These are phyloP conservation scores for Glaucidium brasilianum DNA, from an alignment of 2,113 vertebrate genomes.

Conservation along the genomic window DNA sequence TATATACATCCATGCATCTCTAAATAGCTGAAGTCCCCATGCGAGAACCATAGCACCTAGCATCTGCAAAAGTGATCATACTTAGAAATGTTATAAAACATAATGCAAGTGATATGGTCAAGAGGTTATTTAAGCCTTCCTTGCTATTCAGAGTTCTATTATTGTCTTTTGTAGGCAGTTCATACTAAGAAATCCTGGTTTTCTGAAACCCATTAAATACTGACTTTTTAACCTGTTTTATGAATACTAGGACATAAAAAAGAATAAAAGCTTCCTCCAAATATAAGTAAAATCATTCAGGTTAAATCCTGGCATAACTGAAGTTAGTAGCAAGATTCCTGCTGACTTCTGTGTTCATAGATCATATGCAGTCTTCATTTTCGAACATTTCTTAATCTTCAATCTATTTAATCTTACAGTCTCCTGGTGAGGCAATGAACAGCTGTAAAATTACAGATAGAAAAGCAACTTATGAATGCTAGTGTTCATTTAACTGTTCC, in stretches of 20 bases:
- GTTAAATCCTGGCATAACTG: neutral
- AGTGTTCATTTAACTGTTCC: neutral
- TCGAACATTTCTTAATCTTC: neutral
- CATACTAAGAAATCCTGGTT: neutral
- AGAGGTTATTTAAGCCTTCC: slow-evolving; percentile 11
- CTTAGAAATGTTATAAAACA: slow-evolving; percentile 33
- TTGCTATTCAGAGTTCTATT: neutral
- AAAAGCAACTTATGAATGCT: neutral
- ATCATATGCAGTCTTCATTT: neutral
- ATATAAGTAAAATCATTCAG: neutral
- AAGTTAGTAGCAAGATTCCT: neutral
- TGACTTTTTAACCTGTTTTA: neutral
- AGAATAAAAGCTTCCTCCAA: neutral
- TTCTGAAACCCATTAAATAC: neutral
- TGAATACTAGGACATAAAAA: neutral
- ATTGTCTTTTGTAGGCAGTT: neutral
- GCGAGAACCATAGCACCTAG: neutral
- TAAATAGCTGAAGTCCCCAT: neutral
- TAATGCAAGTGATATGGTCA: neutral
- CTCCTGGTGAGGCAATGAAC: neutral
- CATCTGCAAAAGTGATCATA: slow-evolving; percentile 47
- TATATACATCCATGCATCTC: neutral
- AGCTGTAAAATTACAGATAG: neutral
- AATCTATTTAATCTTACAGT: neutral
- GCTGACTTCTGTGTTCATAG: neutral